These are phyloP conservation scores for Pangasius sanitwongsei DNA, from an alignment of 2,797 vertebrate genomes.

Conservation along the genomic window DNA sequence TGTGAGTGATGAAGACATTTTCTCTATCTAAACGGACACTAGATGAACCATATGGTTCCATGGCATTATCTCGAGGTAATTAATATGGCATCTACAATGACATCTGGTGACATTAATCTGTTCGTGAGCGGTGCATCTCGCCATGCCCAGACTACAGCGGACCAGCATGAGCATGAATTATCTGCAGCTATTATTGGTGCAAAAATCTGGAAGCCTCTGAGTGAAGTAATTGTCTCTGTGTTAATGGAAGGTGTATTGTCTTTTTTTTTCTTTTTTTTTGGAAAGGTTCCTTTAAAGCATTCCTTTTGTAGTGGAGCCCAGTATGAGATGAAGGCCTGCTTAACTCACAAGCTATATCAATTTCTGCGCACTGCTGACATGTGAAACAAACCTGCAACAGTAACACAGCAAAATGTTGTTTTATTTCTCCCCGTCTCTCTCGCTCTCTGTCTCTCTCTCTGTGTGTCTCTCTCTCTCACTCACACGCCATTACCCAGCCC, in stretches of 20 bases:
- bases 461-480: conserved; percentile 30
- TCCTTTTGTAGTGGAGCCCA: conserved; percentile 24
- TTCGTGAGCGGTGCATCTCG: conserved; percentile 71
- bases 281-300: neutral
- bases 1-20: conserved; percentile 73
- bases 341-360: conserved; percentile 30
- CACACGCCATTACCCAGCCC: conserved; percentile 46
- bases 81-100: conserved; percentile 83
- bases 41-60: conserved; percentile 80
- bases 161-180: conserved; percentile 70
- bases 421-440: conserved; percentile 35
- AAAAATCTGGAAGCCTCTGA: conserved; percentile 46
- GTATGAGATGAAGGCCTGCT: conserved; percentile 22
- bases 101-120: conserved; percentile 84
- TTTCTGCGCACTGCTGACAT: conserved; percentile 25
- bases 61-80: conserved; percentile 83
- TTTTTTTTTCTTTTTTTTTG: conserved; percentile 13
- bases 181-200: conserved; percentile 65
- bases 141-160: conserved; percentile 66
- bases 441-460: conserved; percentile 25
- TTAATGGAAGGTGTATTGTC: conserved; percentile 34
- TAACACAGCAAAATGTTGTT: conserved; percentile 55
- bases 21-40: conserved; percentile 81
- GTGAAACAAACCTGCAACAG: conserved; percentile 42
- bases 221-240: conserved; percentile 40